Base-by-base conservation (phyloP, 2,797 vertebrate genomes). In the Pterois miles region DNA sequence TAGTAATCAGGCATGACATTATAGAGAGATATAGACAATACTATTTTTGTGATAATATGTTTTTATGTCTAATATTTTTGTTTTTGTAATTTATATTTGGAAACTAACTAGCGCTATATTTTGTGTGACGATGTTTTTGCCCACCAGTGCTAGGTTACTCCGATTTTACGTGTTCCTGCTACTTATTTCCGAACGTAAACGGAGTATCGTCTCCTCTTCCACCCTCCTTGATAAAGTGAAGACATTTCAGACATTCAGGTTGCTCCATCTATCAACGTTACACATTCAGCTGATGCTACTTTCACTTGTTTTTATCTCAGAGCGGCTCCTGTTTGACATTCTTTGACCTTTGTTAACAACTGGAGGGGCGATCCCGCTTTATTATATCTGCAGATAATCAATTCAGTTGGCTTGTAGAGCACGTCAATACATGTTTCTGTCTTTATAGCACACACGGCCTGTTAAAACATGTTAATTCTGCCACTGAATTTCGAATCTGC, bases 291-390 rank as follows among this genome's bases (percentile, higher is more conserved):
- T 0, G 1, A 23, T 29, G 43, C 29, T 9, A 59, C 73, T 79
- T 65, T 79, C 72, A 57, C 79, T 73, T 57, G 23, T 36, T 70
- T 40, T 82, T 40, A 68, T 82, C 76, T 67, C n/a, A 36, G 3
- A 65, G 13, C 3, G 1, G 57, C 50, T 20, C 9, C 6, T 18
- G 31, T 72, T 72, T 56, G 16, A 16, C 50, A 38, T 82, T 29
- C 33, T 71, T 77, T 71, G 67, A 81, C 66, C 76, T 70, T 58
- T 66, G 56, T 68, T 71, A 72, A 52, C 48, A 65, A 27, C 29
- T 53, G 20, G 10, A 71, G 14, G 16, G 38, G 1, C 46, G 53
- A 12, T 69, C 57, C 76, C 56, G 23, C 65, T 60, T 34, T 4
- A 60, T 68, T 25, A 16, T 7, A 56, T 63, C 59, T 67, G 7